Evolutionary conservation across 2,797 vertebrate species (phyloP), one percentile per base, ranked within the genome.

Genomic region (Phrynocephalus forsythii): DNA sequence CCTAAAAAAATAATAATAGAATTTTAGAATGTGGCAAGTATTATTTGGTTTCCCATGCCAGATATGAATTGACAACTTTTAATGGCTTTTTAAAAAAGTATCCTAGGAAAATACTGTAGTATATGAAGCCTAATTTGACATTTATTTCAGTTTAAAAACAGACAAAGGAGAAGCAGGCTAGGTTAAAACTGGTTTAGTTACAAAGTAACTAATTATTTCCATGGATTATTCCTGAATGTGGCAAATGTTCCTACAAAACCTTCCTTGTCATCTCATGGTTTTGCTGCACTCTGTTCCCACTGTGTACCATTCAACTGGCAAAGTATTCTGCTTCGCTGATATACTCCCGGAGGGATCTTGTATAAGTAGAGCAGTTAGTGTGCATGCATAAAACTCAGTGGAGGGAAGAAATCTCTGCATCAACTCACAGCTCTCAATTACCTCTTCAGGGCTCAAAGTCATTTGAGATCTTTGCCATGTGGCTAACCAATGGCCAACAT

Each of bases 401-500:
- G 79, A 90, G 78, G 69, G 93, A 89, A 92, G 89, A 94, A 93
- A 95, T 89, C 85, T 93, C 95, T 94, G 94, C 93, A 92, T 93
- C 90, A 92, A 91, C 94, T 94, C 94, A 94, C 90, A 94, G 88
- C 89, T 95, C 96, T 95, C 91, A 93, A 89, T 95, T 95, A 92
- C 67, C 88, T 95, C 94, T 95, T 93, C 87, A 77, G 95, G 94
- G 94, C 94, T 92, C 91, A 92, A 86, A 92, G 93, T 96, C 95
- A 92, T 88, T 94, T 96, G 95, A 96, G 95, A 93, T 89, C 93
- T 90, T 93, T 87, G 94, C 96, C 97, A 97, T 92, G 94, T 95
- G 96, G 95, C 89, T 89, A 94, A 92, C 96, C 95, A 93, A 96
- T 96, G 94, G 95, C 93, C 97, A 96, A 87, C 97, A 97, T 97